Conservation (phyloP, 1,140 invertebrate species). For the Glossosoma conforme region DNA sequence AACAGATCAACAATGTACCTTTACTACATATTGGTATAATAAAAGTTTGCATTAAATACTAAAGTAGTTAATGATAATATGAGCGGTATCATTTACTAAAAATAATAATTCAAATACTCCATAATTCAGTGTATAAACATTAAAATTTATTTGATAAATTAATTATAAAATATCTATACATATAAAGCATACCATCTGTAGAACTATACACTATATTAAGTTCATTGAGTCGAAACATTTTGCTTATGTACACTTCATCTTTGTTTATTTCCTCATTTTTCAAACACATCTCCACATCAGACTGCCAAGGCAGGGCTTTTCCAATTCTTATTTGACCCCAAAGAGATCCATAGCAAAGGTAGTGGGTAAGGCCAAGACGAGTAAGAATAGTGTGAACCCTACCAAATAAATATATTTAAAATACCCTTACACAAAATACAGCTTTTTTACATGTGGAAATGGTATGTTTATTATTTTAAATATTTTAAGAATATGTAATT, state of each 20-base stretch:
- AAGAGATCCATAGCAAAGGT: constrained; percentile 40
- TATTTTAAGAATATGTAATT: not conserved
- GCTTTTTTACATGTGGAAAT: too few relatives aligned
- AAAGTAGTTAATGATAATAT: not conserved
- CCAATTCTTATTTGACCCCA: constrained; percentile 42
- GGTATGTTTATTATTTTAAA: not conserved
- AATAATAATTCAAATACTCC: not conserved
- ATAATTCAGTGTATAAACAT: too few relatives aligned
- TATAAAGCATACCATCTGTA: constrained; percentile 10
- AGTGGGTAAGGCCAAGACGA: constrained; percentile 38
- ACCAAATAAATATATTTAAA: not conserved
- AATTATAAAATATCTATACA: not conserved
- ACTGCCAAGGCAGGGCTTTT: constrained; percentile 38
- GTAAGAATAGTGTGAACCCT: constrained; percentile 38
- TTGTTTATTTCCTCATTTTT: constrained; percentile 36
- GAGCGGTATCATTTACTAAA: not conserved
- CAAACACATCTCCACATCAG: constrained; percentile 39
- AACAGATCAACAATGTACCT: too few relatives aligned
- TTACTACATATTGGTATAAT: too few relatives aligned
- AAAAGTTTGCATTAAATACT: too few relatives aligned
- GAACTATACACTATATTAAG: constrained; percentile 18
- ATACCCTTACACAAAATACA: not conserved
- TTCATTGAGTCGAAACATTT: constrained; percentile 34
- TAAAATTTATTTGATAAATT: too few relatives aligned
- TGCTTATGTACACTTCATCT: constrained; percentile 38